These are phyloP conservation scores for Trissoscelio sp. DNA, from an alignment of 2,888 invertebrate genomes.

Conservation along the genomic window DNA sequence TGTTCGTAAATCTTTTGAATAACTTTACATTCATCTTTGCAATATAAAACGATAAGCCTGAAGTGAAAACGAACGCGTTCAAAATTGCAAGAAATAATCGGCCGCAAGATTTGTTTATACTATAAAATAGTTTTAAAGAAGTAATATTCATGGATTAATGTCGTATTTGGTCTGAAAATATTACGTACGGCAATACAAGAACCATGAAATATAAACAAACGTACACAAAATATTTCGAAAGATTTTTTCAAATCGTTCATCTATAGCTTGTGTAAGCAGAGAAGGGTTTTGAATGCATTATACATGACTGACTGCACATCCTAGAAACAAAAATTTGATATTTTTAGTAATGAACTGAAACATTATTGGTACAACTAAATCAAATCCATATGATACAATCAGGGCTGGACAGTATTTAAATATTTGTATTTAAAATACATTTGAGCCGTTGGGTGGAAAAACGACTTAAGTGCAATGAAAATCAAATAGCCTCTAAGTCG, in stretches of 20 bases:
- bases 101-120: conserved; percentile 78
- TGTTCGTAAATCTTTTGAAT: no score
- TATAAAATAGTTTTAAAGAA: conserved; percentile 80
- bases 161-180: conserved; percentile 55
- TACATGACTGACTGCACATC: not conserved
- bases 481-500: no score
- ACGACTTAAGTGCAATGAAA: no score
- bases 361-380: no score
- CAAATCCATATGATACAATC: no score
- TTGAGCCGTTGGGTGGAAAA: no score
- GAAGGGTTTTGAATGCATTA: conserved; percentile 8
- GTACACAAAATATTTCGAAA: conserved; percentile 30
- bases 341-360: not conserved
- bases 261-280: not conserved
- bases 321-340: no score
- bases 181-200: conserved; percentile 13
- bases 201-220: conserved; percentile 38
- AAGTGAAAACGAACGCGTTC: conserved; percentile 11
- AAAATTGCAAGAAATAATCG: conserved; percentile 11
- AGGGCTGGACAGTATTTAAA: no score
- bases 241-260: conserved; percentile 4
- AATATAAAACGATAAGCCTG: not conserved
- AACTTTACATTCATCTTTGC: not conserved
- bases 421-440: no score
- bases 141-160: conserved; percentile 81